Evolutionary conservation across 92 coral and sea anemone species (phyloP), one percentile per base, ranked within the genome.

Genomic region (Virgularia gustaviana): DNA sequence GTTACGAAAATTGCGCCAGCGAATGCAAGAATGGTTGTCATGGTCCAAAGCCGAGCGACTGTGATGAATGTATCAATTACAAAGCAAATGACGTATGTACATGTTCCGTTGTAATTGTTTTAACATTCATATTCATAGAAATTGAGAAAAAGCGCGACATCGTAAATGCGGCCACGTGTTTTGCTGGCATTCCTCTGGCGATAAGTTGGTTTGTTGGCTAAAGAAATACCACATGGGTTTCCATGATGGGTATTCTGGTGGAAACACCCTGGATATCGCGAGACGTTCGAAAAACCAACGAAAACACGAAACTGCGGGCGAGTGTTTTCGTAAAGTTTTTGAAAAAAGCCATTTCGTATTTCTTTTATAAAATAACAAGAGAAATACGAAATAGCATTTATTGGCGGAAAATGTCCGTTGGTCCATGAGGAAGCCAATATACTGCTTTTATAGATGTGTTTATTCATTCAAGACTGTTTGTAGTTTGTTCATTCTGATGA

Each of bases 21-120:
- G 94, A 92, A 65, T 92, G 98, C 61, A 81, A 86, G 15, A 82
- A 78, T 47, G 96, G 90, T 10, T 92, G 98, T 54, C 78, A 77
- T 25, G 98, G 98, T 76, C 92, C 98, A 16, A 79, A 57, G 24
- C 78, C 96, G 11, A 78, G 87, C 32, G 84, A 92, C 37, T 92
- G 98, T 54, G 75, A 39, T 15, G 76, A 56, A 18, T 92, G 98
- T 63, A 83, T 81, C 39, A 71, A 92, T 81, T 89, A 55, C 81
- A 89, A 82, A 53, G 45, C 74, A 10, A 47, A 45, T 49, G 59
- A 44, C 7, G 74, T 67, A 67, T 31, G 65, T 58, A 9, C 41
- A n/a, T n/a, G n/a, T n/a, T n/a, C 47, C 16, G 9, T 41, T 16
- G 47, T 16, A 16, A 16, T 16, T 41, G 47, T 41, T 41, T 9